These are phyloP conservation scores for Lepidocyrtoides sp. DNA, from an alignment of 2,888 invertebrate genomes.

Conservation along the genomic window DNA sequence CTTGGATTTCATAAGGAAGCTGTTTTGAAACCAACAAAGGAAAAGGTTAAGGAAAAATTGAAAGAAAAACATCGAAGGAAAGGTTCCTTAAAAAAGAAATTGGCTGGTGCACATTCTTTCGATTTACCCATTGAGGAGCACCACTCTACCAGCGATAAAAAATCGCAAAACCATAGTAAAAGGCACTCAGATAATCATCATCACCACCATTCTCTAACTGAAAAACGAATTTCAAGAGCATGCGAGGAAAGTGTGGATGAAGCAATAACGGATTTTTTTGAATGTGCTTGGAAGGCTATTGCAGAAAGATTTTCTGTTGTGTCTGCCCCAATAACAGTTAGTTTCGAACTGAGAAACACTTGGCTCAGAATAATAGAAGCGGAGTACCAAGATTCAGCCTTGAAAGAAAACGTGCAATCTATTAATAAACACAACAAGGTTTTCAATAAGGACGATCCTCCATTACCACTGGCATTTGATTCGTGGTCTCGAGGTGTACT, in stretches of 20 bases:
- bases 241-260: neutral
- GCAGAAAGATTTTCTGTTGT: constrained; percentile 71
- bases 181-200: too few relatives aligned
- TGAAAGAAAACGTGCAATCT: constrained; percentile 43
- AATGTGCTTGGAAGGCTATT: constrained; percentile 69
- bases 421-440: neutral
- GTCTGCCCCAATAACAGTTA: constrained; percentile 58
- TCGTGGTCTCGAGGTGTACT: constrained; percentile 76
- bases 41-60: too few relatives aligned
- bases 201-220: too few relatives aligned
- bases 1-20: too few relatives aligned
- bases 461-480: constrained; percentile 72
- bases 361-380: constrained; percentile 79
- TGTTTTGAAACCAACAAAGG: too few relatives aligned
- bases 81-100: too few relatives aligned
- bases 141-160: too few relatives aligned
- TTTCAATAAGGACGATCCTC: constrained; percentile 69
- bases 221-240: neutral
- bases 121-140: too few relatives aligned
- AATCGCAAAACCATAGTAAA: too few relatives aligned
- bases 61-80: too few relatives aligned
- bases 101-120: too few relatives aligned
- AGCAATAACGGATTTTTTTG: constrained; percentile 63
- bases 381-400: constrained; percentile 68
- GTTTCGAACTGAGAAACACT: constrained; percentile 70